Conservation (phyloP, 92 coral and sea anemone genomes). For the Epizoanthus scotinus region DNA sequence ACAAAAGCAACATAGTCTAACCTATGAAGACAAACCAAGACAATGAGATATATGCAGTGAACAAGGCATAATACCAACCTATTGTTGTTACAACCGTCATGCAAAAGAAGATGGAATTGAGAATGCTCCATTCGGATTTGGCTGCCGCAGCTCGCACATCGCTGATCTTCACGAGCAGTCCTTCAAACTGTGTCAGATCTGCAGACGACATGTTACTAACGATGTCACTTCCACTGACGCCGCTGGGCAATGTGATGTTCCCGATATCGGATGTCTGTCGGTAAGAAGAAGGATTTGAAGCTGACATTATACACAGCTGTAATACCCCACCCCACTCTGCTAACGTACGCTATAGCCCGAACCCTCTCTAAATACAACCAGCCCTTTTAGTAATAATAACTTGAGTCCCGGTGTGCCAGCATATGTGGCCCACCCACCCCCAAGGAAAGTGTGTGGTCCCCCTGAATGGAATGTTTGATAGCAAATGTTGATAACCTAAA, state of each 20-base stretch:
- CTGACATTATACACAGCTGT: background rate
- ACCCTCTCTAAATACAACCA: too few species aligned
- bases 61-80: constrained; percentile 49
- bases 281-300: background rate
- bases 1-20: too few species aligned
- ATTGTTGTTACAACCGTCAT: constrained; percentile 88
- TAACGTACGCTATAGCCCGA: too few species aligned
- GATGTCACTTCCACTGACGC: constrained; percentile 40
- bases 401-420: too few species aligned
- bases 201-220: constrained; percentile 67
- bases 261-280: constrained; percentile 75
- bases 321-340: background rate
- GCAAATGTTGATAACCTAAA: too few species aligned
- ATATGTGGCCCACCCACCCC: too few species aligned
- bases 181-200: constrained; percentile 65
- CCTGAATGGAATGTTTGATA: too few species aligned
- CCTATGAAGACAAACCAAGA: too few species aligned
- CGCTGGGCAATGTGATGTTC: constrained; percentile 43
- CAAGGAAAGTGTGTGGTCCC: too few species aligned
- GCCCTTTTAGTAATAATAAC: too few species aligned
- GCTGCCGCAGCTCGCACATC: constrained; percentile 54
- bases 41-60: too few species aligned
- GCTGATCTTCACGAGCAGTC: constrained; percentile 54
- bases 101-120: constrained; percentile 82
- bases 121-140: constrained; percentile 72